Percentiles rank a stretch among this genome's conserved stretches.
phyloP scores from a whole-genome alignment of 1,140 invertebrate species.

The Bombus picipes region DNA sequence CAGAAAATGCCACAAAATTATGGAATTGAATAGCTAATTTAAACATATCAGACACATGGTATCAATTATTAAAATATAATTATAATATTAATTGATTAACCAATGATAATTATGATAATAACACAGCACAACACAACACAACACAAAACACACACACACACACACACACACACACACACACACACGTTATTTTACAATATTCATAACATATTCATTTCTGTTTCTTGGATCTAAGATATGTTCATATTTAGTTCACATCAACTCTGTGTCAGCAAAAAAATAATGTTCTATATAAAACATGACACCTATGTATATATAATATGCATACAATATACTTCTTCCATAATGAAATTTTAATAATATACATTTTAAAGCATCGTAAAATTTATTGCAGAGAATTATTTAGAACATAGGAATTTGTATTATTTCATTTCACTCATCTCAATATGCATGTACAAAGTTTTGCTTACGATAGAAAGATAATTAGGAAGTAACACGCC shows the following conservation, averaged over 20 bases:
- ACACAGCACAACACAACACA: no score
- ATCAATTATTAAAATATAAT: not conserved
- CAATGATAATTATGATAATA: not conserved
- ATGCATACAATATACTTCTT: not conserved
- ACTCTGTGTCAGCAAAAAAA: not conserved
- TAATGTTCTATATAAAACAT: not conserved
- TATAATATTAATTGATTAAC: not conserved
- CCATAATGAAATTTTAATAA: not conserved
- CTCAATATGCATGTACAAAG: not conserved
- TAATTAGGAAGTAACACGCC: not conserved
- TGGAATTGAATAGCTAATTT: not conserved
- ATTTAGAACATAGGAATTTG: not conserved
- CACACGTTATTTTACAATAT: not conserved
- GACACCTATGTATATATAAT: not conserved
- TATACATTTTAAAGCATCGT: not conserved
- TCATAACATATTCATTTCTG: not conserved
- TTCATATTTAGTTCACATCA: not conserved
- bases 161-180: not conserved
- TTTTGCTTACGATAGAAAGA: conserved; percentile 2
- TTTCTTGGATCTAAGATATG: not conserved
- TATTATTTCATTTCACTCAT: conserved; percentile 8
- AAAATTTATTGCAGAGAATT: not conserved
- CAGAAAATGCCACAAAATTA: not conserved
- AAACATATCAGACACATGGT: not conserved
- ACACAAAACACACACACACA: not conserved